Percentiles rank a stretch among this genome's conserved stretches.
phyloP scores from a whole-genome alignment of 35 echinoderm and acorn worm species.

The Lytechinus variegatus region DNA sequence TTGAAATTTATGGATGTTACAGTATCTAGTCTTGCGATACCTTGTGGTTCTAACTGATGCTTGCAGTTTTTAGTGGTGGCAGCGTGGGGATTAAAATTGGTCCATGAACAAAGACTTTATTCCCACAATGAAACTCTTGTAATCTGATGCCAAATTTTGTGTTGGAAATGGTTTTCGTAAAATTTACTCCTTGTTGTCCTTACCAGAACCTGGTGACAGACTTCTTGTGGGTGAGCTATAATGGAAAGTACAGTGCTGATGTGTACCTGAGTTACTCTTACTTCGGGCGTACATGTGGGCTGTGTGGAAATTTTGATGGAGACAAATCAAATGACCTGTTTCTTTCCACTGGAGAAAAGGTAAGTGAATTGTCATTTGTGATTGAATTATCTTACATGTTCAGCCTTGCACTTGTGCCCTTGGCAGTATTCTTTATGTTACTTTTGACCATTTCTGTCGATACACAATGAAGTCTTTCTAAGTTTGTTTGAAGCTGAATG shows the following conservation, averaged over 20 bases:
- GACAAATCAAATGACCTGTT: slow-evolving; percentile 74
- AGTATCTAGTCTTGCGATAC: too few species aligned
- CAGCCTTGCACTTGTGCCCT: too few species aligned
- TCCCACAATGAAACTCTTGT: not conserved
- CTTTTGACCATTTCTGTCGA: too few species aligned
- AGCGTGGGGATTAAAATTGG: not conserved
- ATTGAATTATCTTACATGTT: too few species aligned
- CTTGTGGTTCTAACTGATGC: too few species aligned
- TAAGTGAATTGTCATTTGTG: slow-evolving; percentile 48
- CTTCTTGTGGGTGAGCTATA: slow-evolving; percentile 54
- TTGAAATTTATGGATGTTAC: too few species aligned
- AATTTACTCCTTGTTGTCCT: not conserved
- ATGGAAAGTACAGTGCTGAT: slow-evolving; percentile 68
- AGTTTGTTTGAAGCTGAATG: not conserved
- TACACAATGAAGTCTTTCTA: too few species aligned
- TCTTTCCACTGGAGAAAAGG: slow-evolving; percentile 56
- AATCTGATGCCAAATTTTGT: not conserved
- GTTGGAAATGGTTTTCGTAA: not conserved
- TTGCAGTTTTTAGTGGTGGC: not conserved
- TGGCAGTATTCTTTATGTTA: too few species aligned
- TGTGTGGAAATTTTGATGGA: slow-evolving; percentile 83
- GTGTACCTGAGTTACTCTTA: slow-evolving; percentile 57
- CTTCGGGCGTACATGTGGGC: slow-evolving; percentile 68
- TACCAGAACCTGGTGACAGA: slow-evolving; percentile 33
- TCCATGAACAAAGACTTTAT: not conserved